These are phyloP conservation scores for Arrhopalites spinosus DNA, from an alignment of 2,888 invertebrate genomes.

Conservation along the genomic window DNA sequence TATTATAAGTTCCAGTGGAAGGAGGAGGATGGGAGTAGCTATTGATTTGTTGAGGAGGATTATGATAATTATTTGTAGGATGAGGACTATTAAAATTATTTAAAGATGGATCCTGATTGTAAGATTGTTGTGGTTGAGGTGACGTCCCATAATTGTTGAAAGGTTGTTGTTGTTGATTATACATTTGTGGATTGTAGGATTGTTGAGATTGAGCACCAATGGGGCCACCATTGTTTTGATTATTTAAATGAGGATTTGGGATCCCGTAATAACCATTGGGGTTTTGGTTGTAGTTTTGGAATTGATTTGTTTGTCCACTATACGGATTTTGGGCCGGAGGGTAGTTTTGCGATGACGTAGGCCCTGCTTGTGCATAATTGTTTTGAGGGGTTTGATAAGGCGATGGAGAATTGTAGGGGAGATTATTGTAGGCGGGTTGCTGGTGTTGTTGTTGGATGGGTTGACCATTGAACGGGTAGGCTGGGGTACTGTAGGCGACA, in stretches of 20 bases:
- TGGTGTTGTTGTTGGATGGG: constrained; percentile 10
- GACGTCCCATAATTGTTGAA: not conserved
- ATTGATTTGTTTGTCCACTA: constrained; percentile 36
- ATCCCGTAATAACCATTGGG: constrained; percentile 51
- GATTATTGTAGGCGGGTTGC: constrained; percentile 6
- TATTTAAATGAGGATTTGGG: constrained; percentile 50
- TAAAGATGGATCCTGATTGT: too few species aligned
- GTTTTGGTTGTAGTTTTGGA: constrained; percentile 4
- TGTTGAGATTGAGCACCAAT: not conserved
- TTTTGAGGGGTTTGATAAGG: constrained; percentile 35
- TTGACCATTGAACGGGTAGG: not conserved
- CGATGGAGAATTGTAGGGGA: constrained; percentile 10
- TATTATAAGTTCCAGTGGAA: not conserved
- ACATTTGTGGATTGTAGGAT: not conserved
- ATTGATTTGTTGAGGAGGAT: constrained; percentile 5
- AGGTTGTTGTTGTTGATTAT: constrained; percentile 5
- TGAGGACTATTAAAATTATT: not conserved
- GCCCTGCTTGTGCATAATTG: constrained; percentile 27
- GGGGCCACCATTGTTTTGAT: too few species aligned
- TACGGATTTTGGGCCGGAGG: constrained; percentile 35
- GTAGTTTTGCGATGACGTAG: constrained; percentile 20
- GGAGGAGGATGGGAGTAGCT: not conserved
- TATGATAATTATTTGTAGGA: not conserved
- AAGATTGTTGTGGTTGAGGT: constrained; percentile 2
- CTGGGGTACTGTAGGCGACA: not conserved